Evolutionary conservation across 2,113 vertebrate species (phyloP).

Genomic region (Onychostruthus taczanowskii): DNA sequence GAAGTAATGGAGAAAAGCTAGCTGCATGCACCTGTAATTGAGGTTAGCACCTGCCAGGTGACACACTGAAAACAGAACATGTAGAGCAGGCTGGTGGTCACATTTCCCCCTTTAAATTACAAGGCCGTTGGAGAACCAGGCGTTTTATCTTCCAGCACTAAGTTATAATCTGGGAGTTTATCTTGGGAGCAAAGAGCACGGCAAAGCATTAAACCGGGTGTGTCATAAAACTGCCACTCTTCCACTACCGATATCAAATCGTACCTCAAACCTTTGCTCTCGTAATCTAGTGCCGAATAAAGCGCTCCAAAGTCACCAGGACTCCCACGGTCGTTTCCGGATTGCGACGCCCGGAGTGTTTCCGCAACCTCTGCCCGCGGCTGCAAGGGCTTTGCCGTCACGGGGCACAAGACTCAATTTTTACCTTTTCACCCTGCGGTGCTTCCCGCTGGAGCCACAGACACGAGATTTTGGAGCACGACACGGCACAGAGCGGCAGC

Average conservation of each 20-base stretch:
- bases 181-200: not conserved
- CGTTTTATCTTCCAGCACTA: not conserved
- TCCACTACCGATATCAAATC: not conserved
- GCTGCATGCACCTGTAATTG: not conserved
- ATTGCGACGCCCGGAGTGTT: not conserved
- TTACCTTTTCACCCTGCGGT: not conserved
- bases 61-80: not conserved
- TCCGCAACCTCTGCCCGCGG: not conserved
- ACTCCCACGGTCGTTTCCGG: not conserved
- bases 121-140: not conserved
- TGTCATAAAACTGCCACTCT: not conserved
- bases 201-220: not conserved
- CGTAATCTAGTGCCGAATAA: not conserved
- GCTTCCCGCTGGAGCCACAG: not conserved
- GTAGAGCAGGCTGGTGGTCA: not conserved
- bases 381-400: not conserved
- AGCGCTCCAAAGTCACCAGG: not conserved
- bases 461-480: not conserved
- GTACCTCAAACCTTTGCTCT: not conserved
- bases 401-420: accelerated
- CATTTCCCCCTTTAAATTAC: not conserved
- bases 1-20: not conserved
- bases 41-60: not conserved
- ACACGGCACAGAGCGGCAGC: not conserved
- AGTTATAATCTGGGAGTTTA: not conserved